phyloP scores from a whole-genome alignment of 2,113 vertebrate species.

The Pluvialis apricaria region DNA sequence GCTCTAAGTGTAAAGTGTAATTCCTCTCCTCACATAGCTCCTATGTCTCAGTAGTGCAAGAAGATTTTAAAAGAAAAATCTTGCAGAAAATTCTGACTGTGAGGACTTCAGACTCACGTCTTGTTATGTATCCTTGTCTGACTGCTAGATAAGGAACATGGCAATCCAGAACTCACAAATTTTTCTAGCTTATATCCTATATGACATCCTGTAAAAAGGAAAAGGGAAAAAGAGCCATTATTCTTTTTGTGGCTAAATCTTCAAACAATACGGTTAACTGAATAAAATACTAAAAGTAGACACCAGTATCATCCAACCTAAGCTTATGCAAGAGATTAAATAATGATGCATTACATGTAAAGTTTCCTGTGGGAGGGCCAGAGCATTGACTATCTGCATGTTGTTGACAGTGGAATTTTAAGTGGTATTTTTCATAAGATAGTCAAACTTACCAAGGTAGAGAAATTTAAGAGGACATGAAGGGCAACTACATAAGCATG shows the following conservation, averaged over 20 bases:
- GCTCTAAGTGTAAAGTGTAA: not conserved
- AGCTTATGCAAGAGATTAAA: not conserved
- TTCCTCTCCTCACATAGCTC: not conserved
- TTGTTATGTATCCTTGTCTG: not conserved
- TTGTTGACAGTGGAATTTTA: not conserved
- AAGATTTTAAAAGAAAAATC: not conserved
- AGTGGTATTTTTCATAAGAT: not conserved
- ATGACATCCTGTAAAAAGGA: not conserved
- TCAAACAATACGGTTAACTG: not conserved
- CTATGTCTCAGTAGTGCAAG: not conserved
- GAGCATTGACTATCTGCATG: not conserved
- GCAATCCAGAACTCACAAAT: not conserved
- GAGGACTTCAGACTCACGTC: not conserved
- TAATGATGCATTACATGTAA: not conserved
- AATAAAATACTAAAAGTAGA: not conserved
- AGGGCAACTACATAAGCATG: conserved; percentile 6
- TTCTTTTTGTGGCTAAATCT: not conserved
- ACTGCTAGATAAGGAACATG: not conserved
- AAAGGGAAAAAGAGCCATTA: not conserved
- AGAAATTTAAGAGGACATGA: not conserved
- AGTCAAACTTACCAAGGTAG: not conserved
- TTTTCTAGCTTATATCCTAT: not conserved
- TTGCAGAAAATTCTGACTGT: not conserved
- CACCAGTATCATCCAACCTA: not conserved
- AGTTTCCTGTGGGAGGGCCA: not conserved